Evolutionary conservation across 1,140 invertebrate species (phyloP).

Genomic region (Zaprionus africanus): DNA sequence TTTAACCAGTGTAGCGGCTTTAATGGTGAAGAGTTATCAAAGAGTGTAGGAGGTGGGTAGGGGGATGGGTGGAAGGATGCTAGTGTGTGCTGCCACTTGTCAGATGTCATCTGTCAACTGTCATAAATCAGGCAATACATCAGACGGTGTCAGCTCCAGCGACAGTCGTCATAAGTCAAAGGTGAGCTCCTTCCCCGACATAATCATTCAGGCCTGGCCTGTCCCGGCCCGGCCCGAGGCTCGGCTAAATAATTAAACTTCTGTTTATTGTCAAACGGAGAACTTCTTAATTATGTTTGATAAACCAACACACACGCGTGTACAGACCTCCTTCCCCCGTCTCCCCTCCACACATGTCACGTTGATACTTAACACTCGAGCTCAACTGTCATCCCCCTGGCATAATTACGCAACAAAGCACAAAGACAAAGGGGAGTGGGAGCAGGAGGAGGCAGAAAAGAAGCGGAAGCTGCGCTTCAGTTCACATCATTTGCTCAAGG

Average conservation of each 20-base stretch:
- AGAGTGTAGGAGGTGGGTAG: neutral
- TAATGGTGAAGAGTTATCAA: slow-evolving; percentile 39
- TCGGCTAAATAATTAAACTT: slow-evolving; percentile 81
- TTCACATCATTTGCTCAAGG: slow-evolving; percentile 56
- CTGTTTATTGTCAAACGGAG: slow-evolving; percentile 69
- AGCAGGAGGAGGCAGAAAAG: neutral
- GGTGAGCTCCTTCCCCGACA: slow-evolving; percentile 61
- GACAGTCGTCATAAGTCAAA: slow-evolving; percentile 71
- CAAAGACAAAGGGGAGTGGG: neutral
- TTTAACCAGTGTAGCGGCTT: slow-evolving; percentile 16
- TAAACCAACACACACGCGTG: slow-evolving; percentile 59
- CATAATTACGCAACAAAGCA: slow-evolving; percentile 72
- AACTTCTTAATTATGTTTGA: slow-evolving; percentile 80
- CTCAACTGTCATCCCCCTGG: slow-evolving; percentile 30
- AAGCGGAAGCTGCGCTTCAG: slow-evolving; percentile 43
- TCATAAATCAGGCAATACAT: slow-evolving; percentile 73
- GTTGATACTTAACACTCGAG: slow-evolving; percentile 62
- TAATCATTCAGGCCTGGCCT: slow-evolving; percentile 39
- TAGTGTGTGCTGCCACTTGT: slow-evolving; percentile 18
- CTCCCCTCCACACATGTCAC: slow-evolving; percentile 57
- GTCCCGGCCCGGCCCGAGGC: slow-evolving; percentile 33
- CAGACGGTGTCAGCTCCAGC: slow-evolving; percentile 36
- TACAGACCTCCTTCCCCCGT: neutral
- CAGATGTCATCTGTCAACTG: slow-evolving; percentile 64
- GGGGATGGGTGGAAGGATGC: neutral